Base-by-base conservation (phyloP, 1,140 invertebrate species). In the Atta cephalotes region DNA sequence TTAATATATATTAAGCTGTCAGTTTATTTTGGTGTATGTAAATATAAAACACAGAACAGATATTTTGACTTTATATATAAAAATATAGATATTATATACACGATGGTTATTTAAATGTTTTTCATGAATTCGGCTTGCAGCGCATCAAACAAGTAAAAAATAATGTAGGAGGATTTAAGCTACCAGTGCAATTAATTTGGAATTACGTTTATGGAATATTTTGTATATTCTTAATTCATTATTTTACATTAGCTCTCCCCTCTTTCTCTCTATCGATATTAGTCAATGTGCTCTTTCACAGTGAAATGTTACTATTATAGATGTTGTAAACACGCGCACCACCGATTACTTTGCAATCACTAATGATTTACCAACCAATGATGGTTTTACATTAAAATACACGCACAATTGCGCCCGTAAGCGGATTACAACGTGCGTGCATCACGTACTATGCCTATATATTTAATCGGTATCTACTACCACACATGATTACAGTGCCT, bases 361-460 rank as follows among this genome's bases (percentile, higher is more conserved):
- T 90, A 90, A 90, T 90, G 89, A 90, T 86, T 87, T 86, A 77
- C 66, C 68, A 62, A 86, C 85, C 74, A 28, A 71, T 31, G 85
- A 74, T 49, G 76, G 68, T 66, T 68, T 68, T 85, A 86, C 88
- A 90, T 90, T 90, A 90, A 91, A 91, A 91, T 88, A 78, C 84
- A 82, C 60, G 71, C 71, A 78, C 86, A 86, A 86, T 84, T 87
- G 53, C 87, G 39, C n/a, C 58, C 68, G 31, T 91, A 91, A 91
- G 90, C 90, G 72, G 90, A 84, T 91, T 91, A 91, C 90, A 51
- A 88, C 86, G 31, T 70, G 53, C 76, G 63, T 25, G 18, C 80
- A 18, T 53, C 35, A 58, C n/a, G 53, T 18, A 56, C 58, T 25
- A 58, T 70, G 84, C 89, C 58, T 88, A 89, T 89, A 86, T 89